Percentiles rank a stretch among this genome's conserved stretches.
Evolutionary conservation across 2,888 invertebrate species (phyloP).

Genomic region (Xylophagus ater): DNA sequence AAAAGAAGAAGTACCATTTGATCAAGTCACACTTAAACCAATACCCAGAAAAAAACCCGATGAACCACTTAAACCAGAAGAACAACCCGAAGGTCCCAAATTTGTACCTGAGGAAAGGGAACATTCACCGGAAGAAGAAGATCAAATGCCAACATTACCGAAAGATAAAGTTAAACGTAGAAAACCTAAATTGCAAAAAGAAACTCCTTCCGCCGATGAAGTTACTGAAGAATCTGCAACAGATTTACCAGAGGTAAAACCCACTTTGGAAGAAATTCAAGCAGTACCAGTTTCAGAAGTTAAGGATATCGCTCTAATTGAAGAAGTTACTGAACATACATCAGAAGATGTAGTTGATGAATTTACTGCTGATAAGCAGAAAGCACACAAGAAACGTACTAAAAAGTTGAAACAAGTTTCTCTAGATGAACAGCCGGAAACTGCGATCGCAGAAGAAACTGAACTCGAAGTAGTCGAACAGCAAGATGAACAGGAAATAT

Average conservation of each 20-base stretch:
- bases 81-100: constrained; percentile 20
- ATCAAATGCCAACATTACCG: constrained; percentile 26
- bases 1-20: constrained; percentile 38
- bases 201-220: constrained; percentile 33
- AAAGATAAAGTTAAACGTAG: constrained; percentile 24
- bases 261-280: constrained; percentile 32
- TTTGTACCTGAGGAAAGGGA: constrained; percentile 18
- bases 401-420: constrained; percentile 33
- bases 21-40: constrained; percentile 36
- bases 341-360: constrained; percentile 29
- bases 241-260: constrained; percentile 33
- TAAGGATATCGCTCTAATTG: constrained; percentile 33
- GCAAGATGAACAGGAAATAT: constrained; percentile 27
- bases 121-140: constrained; percentile 16
- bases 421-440: constrained; percentile 34
- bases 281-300: constrained; percentile 29
- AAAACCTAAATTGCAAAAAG: constrained; percentile 33
- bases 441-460: constrained; percentile 30
- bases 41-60: constrained; percentile 32
- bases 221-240: constrained; percentile 34
- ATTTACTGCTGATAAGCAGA: constrained; percentile 28
- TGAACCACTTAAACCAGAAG: constrained; percentile 24
- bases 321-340: constrained; percentile 27
- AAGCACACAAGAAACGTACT: constrained; percentile 36
- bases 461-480: constrained; percentile 22